Conservation (phyloP, 92 coral and sea anemone species). For the Epizoanthus illoricatus region DNA sequence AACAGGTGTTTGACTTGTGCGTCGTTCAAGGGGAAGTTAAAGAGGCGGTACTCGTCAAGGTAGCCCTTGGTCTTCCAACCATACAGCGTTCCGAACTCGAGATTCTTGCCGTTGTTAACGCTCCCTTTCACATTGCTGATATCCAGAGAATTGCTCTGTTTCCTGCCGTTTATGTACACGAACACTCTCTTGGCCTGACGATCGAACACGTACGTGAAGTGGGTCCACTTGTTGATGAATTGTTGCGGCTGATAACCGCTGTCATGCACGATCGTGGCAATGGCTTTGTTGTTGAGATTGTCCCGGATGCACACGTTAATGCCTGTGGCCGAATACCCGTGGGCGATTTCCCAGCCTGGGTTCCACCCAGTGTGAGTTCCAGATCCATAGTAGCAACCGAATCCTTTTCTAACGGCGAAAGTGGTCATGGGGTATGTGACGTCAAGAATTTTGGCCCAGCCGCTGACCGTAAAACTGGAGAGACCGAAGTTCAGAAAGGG, state of each 20-base stretch:
- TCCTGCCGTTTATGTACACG: constrained; percentile 67
- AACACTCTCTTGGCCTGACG: constrained; percentile 49
- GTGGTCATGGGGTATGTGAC: constrained; percentile 68
- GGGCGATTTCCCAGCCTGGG: constrained; percentile 74
- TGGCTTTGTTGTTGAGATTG: constrained; percentile 46
- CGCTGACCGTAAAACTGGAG: constrained; percentile 63
- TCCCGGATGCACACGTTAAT: constrained; percentile 68
- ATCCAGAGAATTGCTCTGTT: constrained; percentile 58
- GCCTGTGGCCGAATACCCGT: constrained; percentile 58
- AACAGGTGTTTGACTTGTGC: constrained; percentile 51
- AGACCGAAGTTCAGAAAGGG: constrained; percentile 53
- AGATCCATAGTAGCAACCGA: constrained; percentile 58
- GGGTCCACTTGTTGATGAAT: constrained; percentile 60
- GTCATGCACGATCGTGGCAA: constrained; percentile 45
- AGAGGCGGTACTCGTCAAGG: constrained; percentile 75
- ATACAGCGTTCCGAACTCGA: constrained; percentile 64
- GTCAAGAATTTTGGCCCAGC: constrained; percentile 70
- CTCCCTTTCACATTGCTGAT: constrained; percentile 66
- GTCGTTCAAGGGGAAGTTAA: constrained; percentile 58
- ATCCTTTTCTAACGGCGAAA: constrained; percentile 70
- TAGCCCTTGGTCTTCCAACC: constrained; percentile 84
- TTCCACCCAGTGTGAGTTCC: constrained; percentile 35
- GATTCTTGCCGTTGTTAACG: constrained; percentile 58
- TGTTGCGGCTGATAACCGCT: constrained; percentile 45
- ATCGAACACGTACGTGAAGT: constrained; percentile 62